A percentile compares a stretch with the other conserved stretches of the same genome.
These are phyloP conservation scores for Alloscopus bannaensis DNA, from an alignment of 2,888 invertebrate genomes.

Conservation along the genomic window DNA sequence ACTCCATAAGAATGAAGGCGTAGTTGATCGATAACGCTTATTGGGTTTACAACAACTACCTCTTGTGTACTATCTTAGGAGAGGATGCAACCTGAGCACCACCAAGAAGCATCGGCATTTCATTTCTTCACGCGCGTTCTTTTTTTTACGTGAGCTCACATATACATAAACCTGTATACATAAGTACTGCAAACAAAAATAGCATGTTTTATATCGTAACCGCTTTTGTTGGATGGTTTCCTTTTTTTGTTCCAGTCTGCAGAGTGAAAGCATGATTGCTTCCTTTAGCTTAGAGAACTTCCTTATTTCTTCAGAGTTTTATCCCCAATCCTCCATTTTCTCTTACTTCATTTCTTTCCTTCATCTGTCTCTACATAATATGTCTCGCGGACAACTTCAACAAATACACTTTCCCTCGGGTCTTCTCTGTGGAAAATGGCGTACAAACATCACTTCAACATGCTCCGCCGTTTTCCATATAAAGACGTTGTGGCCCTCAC, in stretches of 20 bases:
- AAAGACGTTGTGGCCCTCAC: constrained; percentile 12
- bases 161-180: too few species aligned
- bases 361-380: background rate
- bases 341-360: constrained; percentile 14
- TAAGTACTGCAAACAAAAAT: too few species aligned
- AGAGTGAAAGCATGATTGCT: constrained; percentile 29
- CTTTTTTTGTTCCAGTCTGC: background rate
- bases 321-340: constrained; percentile 3
- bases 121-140: too few species aligned
- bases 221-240: background rate
- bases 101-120: too few species aligned
- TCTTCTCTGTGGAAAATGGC: background rate
- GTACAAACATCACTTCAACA: constrained; percentile 15
- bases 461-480: background rate
- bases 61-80: too few species aligned
- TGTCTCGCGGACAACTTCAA: constrained; percentile 4
- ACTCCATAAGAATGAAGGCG: constrained; percentile 22
- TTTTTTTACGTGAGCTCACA: too few species aligned
- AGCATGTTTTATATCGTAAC: too few species aligned
- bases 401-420: constrained; percentile 2
- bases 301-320: constrained; percentile 10
- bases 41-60: background rate
- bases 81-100: too few species aligned
- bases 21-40: constrained; percentile 30
- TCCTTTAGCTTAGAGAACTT: constrained; percentile 4